Evolutionary conservation across 1,140 invertebrate genomes (phyloP), one percentile per base, ranked within the genome.

Genomic region (Drosophila azteca): DNA sequence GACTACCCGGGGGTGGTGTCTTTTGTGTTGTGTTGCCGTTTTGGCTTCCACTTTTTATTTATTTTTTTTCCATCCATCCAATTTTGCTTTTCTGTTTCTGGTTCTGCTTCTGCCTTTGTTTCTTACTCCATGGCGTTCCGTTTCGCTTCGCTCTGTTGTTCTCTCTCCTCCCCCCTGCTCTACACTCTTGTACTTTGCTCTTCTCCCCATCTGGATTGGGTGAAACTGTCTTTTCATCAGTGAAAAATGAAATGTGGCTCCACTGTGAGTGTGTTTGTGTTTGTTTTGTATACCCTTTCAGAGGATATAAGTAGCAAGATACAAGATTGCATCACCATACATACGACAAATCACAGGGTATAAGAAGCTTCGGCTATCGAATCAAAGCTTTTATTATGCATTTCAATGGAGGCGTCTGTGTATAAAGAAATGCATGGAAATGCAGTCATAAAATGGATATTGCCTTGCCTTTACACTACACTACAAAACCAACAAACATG

Each of bases 151-250:
- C 13, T 39, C 3, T 39, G 35, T 39, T 39, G 35, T 13, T 8
- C 31, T 11, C 9, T 9, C 31, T 9, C 35, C 35, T 2, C 9
- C 8, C 35, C 35, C 35, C 35, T 39, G 3, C 11, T 13, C 35
- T 5, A 4, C 11, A 11, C 35, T 39, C 3, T 39, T 39, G 3
- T 39, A 39, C 35, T 39, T 39, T 9, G 31, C 35, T 35, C 31
- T 35, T 3, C 31, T 0, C 2, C 35, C 49, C 26, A 59, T 67
- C 59, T 61, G 45, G 58, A 51, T 58, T 82, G 78, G 64, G 77
- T 64, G 57, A 79, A 84, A 83, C 82, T 83, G 59, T 65, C 76
- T 77, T 79, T 87, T 77, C 70, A 77, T 49, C 41, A 68, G 65
- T 65, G 61, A 61, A 89, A 83, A 87, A 73, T 72, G 53, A 77